A percentile compares a stretch with the other conserved stretches of the same genome.
These are phyloP conservation scores for Eumeta japonica DNA, from an alignment of 1,140 invertebrate genomes.

Conservation along the genomic window DNA sequence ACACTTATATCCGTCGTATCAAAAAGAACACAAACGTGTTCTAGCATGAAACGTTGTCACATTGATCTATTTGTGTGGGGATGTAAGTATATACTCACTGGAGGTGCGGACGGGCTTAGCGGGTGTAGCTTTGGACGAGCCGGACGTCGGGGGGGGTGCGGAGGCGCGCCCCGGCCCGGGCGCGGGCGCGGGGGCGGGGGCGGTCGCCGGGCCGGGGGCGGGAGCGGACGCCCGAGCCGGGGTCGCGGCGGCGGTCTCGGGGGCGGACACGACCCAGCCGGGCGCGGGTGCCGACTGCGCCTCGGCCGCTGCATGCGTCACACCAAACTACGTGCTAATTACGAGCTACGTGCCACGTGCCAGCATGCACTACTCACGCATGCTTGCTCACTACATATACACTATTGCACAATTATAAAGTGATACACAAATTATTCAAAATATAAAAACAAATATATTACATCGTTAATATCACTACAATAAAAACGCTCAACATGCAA, in stretches of 20 bases:
- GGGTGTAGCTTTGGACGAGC: slow-evolving; percentile 37
- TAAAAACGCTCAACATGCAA: no score
- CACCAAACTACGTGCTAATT: slow-evolving; percentile 50
- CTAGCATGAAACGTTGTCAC: no score
- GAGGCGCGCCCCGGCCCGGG: slow-evolving; percentile 6
- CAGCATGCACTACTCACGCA: background rate
- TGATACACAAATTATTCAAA: no score
- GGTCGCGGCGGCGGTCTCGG: slow-evolving; percentile 12
- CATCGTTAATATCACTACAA: no score
- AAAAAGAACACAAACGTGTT: no score
- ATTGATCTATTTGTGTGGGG: no score
- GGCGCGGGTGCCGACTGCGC: background rate
- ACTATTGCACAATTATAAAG: no score
- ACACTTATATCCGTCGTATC: no score
- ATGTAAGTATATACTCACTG: slow-evolving; percentile 47
- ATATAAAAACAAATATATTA: no score
- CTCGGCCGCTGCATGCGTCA: slow-evolving; percentile 38
- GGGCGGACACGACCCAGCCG: slow-evolving; percentile 9
- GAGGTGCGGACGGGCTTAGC: slow-evolving; percentile 44
- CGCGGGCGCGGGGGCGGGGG: slow-evolving; percentile 16
- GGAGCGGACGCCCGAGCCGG: slow-evolving; percentile 6
- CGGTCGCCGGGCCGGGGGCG: slow-evolving; percentile 7
- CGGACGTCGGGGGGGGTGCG: slow-evolving; percentile 17
- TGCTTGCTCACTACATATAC: no score
- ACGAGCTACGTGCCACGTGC: slow-evolving; percentile 23